Conservation (phyloP, 2,113 vertebrate species). For the Myrmecophaga tridactyla region DNA sequence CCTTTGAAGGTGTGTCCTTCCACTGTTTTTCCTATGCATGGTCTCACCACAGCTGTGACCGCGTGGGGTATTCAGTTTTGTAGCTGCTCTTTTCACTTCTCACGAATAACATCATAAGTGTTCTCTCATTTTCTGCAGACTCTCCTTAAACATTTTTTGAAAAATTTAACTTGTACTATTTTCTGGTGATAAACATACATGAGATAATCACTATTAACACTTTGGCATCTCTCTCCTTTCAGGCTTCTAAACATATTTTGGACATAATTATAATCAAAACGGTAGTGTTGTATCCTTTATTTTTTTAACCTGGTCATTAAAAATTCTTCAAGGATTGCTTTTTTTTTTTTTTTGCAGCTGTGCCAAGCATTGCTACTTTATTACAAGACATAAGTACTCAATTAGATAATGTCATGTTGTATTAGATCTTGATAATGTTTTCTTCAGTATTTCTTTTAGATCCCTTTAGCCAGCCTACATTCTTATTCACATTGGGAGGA, state of each 20-base stretch:
- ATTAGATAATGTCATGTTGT: too few species aligned
- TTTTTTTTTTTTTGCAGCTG: neutral
- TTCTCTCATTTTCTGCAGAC: conserved; percentile 25
- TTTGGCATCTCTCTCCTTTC: neutral
- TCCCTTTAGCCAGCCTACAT: too few species aligned
- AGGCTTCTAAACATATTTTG: neutral
- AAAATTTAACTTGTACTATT: neutral
- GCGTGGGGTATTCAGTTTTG: neutral
- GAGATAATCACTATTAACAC: neutral
- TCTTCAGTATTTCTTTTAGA: too few species aligned
- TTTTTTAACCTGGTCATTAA: neutral
- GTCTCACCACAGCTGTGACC: neutral
- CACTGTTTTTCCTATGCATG: neutral
- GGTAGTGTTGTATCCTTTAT: neutral
- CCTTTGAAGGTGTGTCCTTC: conserved; percentile 62
- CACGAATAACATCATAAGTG: neutral
- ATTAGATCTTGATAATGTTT: too few species aligned
- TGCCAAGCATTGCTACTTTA: too few species aligned
- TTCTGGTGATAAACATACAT: neutral
- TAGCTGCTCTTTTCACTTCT: conserved; percentile 5
- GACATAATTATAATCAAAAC: neutral
- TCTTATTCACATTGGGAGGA: too few species aligned
- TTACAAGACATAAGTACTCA: too few species aligned
- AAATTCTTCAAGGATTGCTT: neutral
- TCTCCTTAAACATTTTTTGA: neutral